Percentiles rank a stretch among this genome's conserved stretches.
phyloP scores from a whole-genome alignment of 1,140 invertebrate genomes.

The Drosophila triauraria region DNA sequence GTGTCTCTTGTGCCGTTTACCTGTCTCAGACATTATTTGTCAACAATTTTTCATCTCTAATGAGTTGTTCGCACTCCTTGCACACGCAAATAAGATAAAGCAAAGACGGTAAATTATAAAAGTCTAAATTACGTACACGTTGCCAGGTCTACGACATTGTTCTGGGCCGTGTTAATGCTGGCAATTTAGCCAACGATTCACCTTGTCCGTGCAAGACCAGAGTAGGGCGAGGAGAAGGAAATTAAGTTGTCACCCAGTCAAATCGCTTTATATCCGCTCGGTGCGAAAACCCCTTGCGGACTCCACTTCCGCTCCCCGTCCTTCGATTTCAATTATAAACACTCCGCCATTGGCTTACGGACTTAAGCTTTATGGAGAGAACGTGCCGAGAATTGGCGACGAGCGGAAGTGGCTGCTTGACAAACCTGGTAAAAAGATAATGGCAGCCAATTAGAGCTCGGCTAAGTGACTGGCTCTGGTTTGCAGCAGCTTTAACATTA shows the following conservation, averaged over 20 bases:
- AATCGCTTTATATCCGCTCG: slow-evolving; percentile 41
- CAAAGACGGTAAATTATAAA: slow-evolving; percentile 11
- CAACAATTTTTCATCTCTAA: slow-evolving; percentile 31
- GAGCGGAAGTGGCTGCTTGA: slow-evolving; percentile 47
- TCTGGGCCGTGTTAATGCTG: slow-evolving; percentile 22
- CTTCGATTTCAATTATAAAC: slow-evolving; percentile 72
- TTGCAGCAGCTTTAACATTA: background rate
- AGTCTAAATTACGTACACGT: slow-evolving; percentile 10
- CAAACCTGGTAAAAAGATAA: slow-evolving; percentile 43
- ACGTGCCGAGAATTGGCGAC: slow-evolving; percentile 61
- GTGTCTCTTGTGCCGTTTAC: background rate
- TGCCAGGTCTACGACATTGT: slow-evolving; percentile 13
- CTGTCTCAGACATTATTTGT: slow-evolving; percentile 15
- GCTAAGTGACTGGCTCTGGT: slow-evolving; percentile 8
- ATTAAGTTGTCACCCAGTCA: slow-evolving; percentile 44
- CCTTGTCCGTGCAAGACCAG: slow-evolving; percentile 10
- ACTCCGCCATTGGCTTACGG: slow-evolving; percentile 64
- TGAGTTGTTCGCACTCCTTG: slow-evolving; percentile 1
- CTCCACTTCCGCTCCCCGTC: slow-evolving; percentile 23
- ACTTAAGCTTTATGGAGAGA: slow-evolving; percentile 49
- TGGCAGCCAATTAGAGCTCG: slow-evolving; percentile 27
- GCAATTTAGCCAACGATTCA: slow-evolving; percentile 23
- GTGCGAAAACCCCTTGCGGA: slow-evolving; percentile 20
- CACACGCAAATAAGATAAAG: slow-evolving; percentile 12
- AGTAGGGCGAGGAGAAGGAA: slow-evolving; percentile 21